Evolutionary conservation across 2,113 vertebrate genomes (phyloP).

Genomic region (Sus scrofa): T2T-Sscrofa CM000819.6:137540001-137540500

Average conservation of each 20-base stretch:
- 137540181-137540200: background rate
- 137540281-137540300: background rate
- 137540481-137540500: conserved; percentile 68
- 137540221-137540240: background rate
- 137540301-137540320: background rate
- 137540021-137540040: background rate
- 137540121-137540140: background rate
- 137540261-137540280: background rate
- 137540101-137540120: background rate
- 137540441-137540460: conserved; percentile 73
- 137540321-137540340: background rate
- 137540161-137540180: background rate
- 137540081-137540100: background rate
- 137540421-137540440: conserved; percentile 72
- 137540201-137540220: background rate
- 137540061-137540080: conserved; percentile 27
- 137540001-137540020: conserved; percentile 38
- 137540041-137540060: background rate
- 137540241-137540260: background rate
- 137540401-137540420: conserved; percentile 41
- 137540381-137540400: conserved; percentile 13
- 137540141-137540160: background rate
- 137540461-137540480: conserved; percentile 76
- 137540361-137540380: conserved; percentile 70
- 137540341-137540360: background rate